Percentiles rank a stretch among this genome's conserved stretches.
These are phyloP conservation scores for Arctia plantaginis DNA, from an alignment of 2,888 invertebrate genomes.

Conservation along the genomic window DNA sequence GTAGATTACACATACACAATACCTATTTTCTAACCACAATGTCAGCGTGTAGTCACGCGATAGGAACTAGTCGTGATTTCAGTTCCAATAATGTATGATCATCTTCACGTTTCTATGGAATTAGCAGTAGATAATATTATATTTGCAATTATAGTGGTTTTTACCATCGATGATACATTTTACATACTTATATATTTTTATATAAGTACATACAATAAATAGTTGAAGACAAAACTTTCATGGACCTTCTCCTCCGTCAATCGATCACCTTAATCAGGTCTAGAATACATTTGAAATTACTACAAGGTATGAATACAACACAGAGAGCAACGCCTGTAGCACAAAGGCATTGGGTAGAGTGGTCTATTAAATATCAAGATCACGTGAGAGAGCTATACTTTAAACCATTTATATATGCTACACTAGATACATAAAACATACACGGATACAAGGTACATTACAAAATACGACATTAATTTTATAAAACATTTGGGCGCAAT, in stretches of 20 bases:
- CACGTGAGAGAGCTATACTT: too few relatives aligned
- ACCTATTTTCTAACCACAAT: not conserved
- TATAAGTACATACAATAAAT: not conserved
- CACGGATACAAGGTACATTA: too few relatives aligned
- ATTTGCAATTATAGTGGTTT: not conserved
- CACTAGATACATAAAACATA: too few relatives aligned
- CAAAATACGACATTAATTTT: too few relatives aligned
- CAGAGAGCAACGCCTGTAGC: too few relatives aligned
- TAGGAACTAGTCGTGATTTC: not conserved
- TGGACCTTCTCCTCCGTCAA: not conserved
- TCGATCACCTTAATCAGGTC: not conserved
- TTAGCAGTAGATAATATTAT: not conserved
- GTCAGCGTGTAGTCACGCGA: not conserved
- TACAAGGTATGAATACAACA: too few relatives aligned
- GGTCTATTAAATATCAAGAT: too few relatives aligned
- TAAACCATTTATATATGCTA: too few relatives aligned
- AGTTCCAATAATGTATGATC: not conserved
- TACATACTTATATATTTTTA: not conserved
- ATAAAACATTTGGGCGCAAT: too few relatives aligned
- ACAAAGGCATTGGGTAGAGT: too few relatives aligned
- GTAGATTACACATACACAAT: not conserved
- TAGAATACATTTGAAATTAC: too few relatives aligned
- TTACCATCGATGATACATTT: not conserved
- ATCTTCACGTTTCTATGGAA: not conserved
- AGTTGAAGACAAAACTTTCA: too few relatives aligned